Percentiles rank a stretch among this genome's conserved stretches.
phyloP scores from a whole-genome alignment of 2,797 vertebrate genomes.

The Molossus alvarezi region DNA sequence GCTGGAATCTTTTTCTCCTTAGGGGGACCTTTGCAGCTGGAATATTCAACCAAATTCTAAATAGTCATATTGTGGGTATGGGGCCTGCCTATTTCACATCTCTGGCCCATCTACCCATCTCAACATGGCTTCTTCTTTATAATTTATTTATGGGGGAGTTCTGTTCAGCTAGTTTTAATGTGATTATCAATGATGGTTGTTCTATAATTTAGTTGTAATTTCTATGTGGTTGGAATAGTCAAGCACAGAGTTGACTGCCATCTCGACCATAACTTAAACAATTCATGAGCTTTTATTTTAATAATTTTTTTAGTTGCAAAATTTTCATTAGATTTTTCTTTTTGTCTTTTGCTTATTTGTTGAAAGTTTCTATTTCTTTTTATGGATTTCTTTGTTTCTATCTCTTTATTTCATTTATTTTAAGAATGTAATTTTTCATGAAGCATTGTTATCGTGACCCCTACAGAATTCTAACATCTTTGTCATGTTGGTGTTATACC shows the following conservation, averaged over 20 bases:
- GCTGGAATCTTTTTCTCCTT: not conserved
- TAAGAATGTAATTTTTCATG: not conserved
- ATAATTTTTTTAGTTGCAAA: constrained; percentile 29
- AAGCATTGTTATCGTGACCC: not conserved
- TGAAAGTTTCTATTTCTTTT: not conserved
- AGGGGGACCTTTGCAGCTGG: not conserved
- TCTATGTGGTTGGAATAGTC: not conserved
- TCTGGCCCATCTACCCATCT: not conserved
- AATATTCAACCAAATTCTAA: not conserved
- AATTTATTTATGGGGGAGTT: too few species aligned
- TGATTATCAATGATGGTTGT: not conserved
- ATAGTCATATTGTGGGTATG: not conserved
- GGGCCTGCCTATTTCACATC: not conserved
- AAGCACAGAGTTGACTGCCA: not conserved
- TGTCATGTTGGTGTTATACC: not conserved
- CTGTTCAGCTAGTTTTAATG: not conserved
- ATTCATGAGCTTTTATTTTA: not conserved
- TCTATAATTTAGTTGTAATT: not conserved
- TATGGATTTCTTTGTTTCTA: not conserved
- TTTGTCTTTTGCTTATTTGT: not conserved
- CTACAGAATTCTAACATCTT: not conserved
- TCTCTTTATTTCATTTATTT: not conserved
- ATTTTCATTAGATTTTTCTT: constrained; percentile 4
- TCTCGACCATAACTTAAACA: not conserved
- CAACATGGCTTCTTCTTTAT: not conserved